These are phyloP conservation scores for Leucania comma DNA, from an alignment of 2,888 invertebrate species.

Conservation along the genomic window DNA sequence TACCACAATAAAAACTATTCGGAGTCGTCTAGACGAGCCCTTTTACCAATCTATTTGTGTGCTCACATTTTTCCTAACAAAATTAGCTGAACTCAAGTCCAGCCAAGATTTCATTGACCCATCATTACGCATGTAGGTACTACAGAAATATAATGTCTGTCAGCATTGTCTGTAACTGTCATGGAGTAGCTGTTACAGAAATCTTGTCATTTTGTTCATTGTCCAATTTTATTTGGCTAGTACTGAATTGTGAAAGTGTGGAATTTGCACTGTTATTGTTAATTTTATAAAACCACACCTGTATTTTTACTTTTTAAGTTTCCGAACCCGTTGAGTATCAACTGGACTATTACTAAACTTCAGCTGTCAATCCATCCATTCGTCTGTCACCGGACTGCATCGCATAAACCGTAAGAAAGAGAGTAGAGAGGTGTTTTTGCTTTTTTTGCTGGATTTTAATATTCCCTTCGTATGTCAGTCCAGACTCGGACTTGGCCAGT, in stretches of 20 bases:
- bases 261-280: neutral
- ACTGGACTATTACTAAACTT: too few relatives aligned
- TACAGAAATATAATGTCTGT: constrained; percentile 53
- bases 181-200: neutral
- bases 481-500: too few relatives aligned
- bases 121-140: constrained; percentile 2
- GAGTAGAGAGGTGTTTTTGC: too few relatives aligned
- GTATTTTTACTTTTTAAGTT: too few relatives aligned
- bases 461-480: too few relatives aligned
- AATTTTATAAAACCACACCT: too few relatives aligned
- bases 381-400: too few relatives aligned
- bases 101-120: constrained; percentile 51
- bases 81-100: constrained; percentile 29
- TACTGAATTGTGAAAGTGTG: neutral
- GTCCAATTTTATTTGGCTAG: constrained; percentile 12
- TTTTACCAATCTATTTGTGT: constrained; percentile 41
- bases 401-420: too few relatives aligned
- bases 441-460: too few relatives aligned
- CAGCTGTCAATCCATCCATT: too few relatives aligned
- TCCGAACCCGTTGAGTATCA: too few relatives aligned
- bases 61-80: constrained; percentile 15
- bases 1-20: constrained; percentile 23
- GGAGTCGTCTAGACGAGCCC: constrained; percentile 38
- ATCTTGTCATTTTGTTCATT: neutral
- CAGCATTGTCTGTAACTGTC: constrained; percentile 22